phyloP scores from a whole-genome alignment of 2,797 vertebrate species.

The Melanotaenia boesemani region DNA sequence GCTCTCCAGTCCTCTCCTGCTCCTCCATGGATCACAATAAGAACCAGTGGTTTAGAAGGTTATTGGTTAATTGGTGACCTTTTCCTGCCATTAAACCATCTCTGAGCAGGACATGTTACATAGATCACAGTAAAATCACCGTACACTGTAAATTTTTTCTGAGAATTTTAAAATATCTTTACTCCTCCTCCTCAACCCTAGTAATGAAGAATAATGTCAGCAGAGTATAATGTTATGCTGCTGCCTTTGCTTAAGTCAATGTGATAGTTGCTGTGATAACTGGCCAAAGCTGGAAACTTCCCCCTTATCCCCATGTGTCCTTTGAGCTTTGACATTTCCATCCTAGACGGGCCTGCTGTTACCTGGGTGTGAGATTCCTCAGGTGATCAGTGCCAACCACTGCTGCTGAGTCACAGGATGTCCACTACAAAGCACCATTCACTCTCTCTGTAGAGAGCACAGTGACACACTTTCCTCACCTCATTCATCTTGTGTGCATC shows the following conservation, averaged over 20 bases:
- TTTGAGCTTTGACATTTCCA: slow-evolving; percentile 49
- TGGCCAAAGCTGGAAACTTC: not conserved
- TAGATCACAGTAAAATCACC: not conserved
- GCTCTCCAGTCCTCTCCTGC: not conserved
- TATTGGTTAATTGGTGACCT: not conserved
- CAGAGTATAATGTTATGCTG: slow-evolving; percentile 13
- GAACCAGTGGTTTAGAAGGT: slow-evolving; percentile 1
- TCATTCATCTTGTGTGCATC: slow-evolving; percentile 14
- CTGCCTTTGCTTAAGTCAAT: slow-evolving; percentile 18
- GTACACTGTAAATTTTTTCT: not conserved
- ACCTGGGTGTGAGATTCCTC: slow-evolving; percentile 75
- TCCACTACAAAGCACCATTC: slow-evolving; percentile 63
- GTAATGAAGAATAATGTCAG: not conserved
- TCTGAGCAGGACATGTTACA: not conserved
- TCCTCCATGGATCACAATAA: not conserved
- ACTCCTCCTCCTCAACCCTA: not conserved
- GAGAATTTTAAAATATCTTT: not conserved
- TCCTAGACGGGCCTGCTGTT: slow-evolving; percentile 53
- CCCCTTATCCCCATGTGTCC: slow-evolving; percentile 38
- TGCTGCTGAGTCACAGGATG: slow-evolving; percentile 20
- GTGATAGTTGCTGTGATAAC: slow-evolving; percentile 20
- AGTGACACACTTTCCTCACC: not conserved
- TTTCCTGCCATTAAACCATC: not conserved
- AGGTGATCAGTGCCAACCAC: slow-evolving; percentile 45
- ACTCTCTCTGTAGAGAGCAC: slow-evolving; percentile 26